Evolutionary conservation across 2,888 invertebrate genomes (phyloP).

Genomic region (Lobophora halterata): DNA sequence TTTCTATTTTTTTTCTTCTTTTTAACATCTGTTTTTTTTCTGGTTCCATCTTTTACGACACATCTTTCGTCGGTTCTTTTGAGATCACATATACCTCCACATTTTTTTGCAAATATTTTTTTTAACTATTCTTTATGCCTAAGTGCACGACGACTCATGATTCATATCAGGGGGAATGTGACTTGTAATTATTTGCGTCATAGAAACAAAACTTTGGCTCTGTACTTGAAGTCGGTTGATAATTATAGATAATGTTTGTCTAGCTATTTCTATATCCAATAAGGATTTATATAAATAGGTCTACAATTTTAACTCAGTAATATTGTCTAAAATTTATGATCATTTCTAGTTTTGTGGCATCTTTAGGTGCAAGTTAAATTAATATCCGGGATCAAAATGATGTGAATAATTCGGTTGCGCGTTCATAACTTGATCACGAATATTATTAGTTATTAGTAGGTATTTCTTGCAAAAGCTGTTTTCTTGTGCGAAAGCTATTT

Average conservation of each 20-base stretch:
- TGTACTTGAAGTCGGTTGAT: constrained; percentile 42
- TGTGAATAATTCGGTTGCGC: neutral
- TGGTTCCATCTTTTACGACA: constrained; percentile 17
- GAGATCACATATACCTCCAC: neutral
- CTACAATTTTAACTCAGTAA: constrained; percentile 42
- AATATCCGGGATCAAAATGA: constrained; percentile 18
- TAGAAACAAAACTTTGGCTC: constrained; percentile 50
- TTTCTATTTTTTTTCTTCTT: constrained; percentile 18
- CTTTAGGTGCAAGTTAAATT: constrained; percentile 33
- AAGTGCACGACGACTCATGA: constrained; percentile 9
- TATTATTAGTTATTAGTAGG: constrained; percentile 4
- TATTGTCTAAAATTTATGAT: constrained; percentile 30
- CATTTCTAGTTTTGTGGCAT: constrained; percentile 53
- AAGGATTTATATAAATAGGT: constrained; percentile 45
- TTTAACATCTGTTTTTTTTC: constrained; percentile 21
- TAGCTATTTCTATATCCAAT: constrained; percentile 49
- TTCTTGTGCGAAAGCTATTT: constrained; percentile 11
- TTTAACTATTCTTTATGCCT: constrained; percentile 5
- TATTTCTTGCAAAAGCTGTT: constrained; percentile 13
- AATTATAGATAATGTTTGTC: constrained; percentile 59
- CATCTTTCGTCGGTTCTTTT: constrained; percentile 15
- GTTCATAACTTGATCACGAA: constrained; percentile 1
- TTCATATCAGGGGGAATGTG: constrained; percentile 13
- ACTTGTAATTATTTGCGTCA: constrained; percentile 49
- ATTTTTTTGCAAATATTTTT: neutral